Evolutionary conservation across 2,888 invertebrate genomes (phyloP).

Genomic region (Caenorhabditis drosophilae): DNA sequence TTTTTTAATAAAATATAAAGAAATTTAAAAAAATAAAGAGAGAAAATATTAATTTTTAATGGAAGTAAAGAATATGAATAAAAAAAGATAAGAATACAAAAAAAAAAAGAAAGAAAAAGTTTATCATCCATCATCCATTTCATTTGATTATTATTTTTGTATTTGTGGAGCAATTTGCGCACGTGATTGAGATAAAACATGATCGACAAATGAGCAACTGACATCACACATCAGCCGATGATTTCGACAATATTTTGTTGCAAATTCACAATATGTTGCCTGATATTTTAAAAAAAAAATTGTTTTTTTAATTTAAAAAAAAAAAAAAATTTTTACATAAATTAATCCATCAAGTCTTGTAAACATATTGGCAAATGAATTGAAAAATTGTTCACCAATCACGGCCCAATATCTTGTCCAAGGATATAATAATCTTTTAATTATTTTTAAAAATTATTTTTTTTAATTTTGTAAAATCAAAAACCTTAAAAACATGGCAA

Average conservation of each 20-base stretch:
- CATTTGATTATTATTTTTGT: neutral
- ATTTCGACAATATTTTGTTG: slow-evolving; percentile 23
- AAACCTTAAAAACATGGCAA: slow-evolving; percentile 15
- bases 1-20: too few relatives aligned
- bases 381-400: slow-evolving; percentile 19
- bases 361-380: slow-evolving; percentile 20
- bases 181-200: slow-evolving; percentile 31
- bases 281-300: slow-evolving; percentile 2
- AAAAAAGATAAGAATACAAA: too few relatives aligned
- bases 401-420: slow-evolving; percentile 25
- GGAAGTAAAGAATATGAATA: too few relatives aligned
- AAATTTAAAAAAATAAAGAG: too few relatives aligned
- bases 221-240: slow-evolving; percentile 39
- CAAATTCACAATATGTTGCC: slow-evolving; percentile 38
- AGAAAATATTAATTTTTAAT: too few relatives aligned
- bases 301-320: neutral
- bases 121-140: neutral
- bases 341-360: slow-evolving; percentile 28
- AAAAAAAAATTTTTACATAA: too few relatives aligned
- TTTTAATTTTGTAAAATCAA: too few relatives aligned
- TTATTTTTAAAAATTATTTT: neutral
- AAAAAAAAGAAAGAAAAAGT: slow-evolving; percentile 1
- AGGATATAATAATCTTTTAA: slow-evolving; percentile 26
- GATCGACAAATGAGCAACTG: slow-evolving; percentile 37
- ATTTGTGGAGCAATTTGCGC: slow-evolving; percentile 7